Evolutionary conservation across 2,797 vertebrate species (phyloP).

Genomic region (Argyrosomus regius): DNA sequence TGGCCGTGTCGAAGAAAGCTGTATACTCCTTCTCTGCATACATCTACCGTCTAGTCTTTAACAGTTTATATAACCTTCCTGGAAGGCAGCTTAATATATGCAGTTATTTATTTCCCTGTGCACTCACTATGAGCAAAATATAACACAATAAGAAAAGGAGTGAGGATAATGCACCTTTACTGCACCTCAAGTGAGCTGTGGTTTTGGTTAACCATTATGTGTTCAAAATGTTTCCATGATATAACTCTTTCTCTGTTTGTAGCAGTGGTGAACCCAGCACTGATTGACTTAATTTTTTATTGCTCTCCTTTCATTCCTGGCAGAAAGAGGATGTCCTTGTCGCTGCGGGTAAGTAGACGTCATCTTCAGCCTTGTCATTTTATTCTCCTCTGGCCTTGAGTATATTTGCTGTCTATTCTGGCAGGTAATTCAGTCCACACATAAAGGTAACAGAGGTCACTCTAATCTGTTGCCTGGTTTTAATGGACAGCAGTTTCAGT

Average conservation of each 20-base stretch:
- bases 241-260: conserved; percentile 65
- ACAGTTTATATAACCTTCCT: background rate
- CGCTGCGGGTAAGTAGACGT: conserved; percentile 83
- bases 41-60: background rate
- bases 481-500: conserved; percentile 16
- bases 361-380: conserved; percentile 42
- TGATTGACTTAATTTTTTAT: conserved; percentile 77
- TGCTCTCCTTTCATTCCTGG: conserved; percentile 79
- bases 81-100: too few relatives aligned
- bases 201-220: conserved; percentile 35
- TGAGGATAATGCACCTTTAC: conserved; percentile 15
- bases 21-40: background rate
- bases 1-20: background rate
- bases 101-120: background rate
- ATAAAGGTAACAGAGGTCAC: conserved; percentile 1
- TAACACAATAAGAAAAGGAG: background rate
- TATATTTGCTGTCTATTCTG: conserved; percentile 38
- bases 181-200: conserved; percentile 52
- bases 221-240: conserved; percentile 40
- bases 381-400: conserved; percentile 30
- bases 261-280: conserved; percentile 51
- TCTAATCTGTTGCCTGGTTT: conserved; percentile 18
- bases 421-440: conserved; percentile 27
- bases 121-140: background rate
- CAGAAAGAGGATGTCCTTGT: conserved; percentile 84